These are phyloP conservation scores for Bilobella aurantiaca DNA, from an alignment of 1,140 invertebrate species.

Conservation along the genomic window DNA sequence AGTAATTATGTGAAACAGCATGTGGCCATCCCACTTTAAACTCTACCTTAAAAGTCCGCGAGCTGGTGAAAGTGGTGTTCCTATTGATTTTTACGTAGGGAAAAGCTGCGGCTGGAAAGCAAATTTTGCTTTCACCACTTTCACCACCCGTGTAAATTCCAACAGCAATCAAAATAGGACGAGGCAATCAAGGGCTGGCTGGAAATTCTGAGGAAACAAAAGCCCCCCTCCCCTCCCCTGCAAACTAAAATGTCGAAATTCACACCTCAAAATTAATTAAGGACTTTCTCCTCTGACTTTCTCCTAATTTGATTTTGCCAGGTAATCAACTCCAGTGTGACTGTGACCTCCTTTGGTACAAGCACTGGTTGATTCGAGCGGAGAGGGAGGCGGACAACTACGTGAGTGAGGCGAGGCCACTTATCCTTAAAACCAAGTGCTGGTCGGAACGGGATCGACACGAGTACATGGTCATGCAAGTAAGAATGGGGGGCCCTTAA, in stretches of 20 bases:
- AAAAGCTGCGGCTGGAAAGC: too few species aligned
- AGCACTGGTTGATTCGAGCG: slow-evolving; percentile 57
- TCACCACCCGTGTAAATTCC: too few species aligned
- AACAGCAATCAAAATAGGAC: too few species aligned
- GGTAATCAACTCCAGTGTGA: slow-evolving; percentile 80
- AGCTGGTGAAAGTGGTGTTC: not conserved
- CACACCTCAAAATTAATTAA: too few species aligned
- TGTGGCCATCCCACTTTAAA: not conserved
- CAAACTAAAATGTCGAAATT: too few species aligned
- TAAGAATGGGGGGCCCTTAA: too few species aligned
- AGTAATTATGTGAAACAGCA: not conserved
- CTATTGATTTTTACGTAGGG: not conserved
- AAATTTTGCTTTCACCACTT: too few species aligned
- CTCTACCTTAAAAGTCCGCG: not conserved
- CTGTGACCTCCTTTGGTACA: slow-evolving; percentile 77
- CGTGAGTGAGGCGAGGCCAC: slow-evolving; percentile 60
- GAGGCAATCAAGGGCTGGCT: too few species aligned
- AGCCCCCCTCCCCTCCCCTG: too few species aligned
- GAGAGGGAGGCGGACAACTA: slow-evolving; percentile 55
- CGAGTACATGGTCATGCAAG: slow-evolving; percentile 65
- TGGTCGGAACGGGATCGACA: slow-evolving; percentile 60
- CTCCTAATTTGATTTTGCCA: slow-evolving; percentile 38
- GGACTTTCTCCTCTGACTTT: not conserved
- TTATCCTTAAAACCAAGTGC: slow-evolving; percentile 69
- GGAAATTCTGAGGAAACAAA: too few species aligned